Percentiles rank a stretch among this genome's conserved stretches.
Evolutionary conservation across 2,113 vertebrate genomes (phyloP).

Genomic region (Petroica traversi): DNA sequence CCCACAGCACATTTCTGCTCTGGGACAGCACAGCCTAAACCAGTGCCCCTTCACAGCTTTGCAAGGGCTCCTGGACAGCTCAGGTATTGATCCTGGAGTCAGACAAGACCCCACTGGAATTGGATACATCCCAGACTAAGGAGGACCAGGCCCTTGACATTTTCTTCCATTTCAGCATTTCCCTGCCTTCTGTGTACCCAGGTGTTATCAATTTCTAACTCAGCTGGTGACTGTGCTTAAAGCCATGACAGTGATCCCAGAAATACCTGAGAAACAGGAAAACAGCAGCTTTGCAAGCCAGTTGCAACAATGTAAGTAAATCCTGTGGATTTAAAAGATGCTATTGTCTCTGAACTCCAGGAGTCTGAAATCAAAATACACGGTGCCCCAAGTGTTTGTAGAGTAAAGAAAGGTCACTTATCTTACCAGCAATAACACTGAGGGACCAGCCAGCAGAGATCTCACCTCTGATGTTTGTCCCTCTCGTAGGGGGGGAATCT

Average conservation of each 20-base stretch:
- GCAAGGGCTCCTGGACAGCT: background rate
- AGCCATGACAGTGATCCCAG: background rate
- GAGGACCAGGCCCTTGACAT: background rate
- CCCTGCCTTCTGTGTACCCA: conserved; percentile 19
- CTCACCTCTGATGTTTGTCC: background rate
- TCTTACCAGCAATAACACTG: background rate
- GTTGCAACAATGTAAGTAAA: background rate
- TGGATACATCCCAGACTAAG: background rate
- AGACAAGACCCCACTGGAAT: background rate
- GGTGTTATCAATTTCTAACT: conserved; percentile 4
- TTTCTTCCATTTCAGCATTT: background rate
- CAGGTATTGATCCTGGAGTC: background rate
- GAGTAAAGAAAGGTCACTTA: background rate
- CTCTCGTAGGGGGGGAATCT: background rate
- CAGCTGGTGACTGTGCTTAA: background rate
- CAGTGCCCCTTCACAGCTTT: background rate
- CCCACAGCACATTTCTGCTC: accelerated
- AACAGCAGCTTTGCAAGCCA: conserved; percentile 5
- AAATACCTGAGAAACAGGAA: background rate
- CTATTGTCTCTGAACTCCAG: background rate
- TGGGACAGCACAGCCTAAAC: background rate
- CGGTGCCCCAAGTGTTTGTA: background rate
- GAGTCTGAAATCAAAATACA: background rate
- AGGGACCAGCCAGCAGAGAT: background rate
- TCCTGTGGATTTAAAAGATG: background rate